Conservation (phyloP, 2,113 vertebrate species). For the Puntigrus tetrazona region DNA sequence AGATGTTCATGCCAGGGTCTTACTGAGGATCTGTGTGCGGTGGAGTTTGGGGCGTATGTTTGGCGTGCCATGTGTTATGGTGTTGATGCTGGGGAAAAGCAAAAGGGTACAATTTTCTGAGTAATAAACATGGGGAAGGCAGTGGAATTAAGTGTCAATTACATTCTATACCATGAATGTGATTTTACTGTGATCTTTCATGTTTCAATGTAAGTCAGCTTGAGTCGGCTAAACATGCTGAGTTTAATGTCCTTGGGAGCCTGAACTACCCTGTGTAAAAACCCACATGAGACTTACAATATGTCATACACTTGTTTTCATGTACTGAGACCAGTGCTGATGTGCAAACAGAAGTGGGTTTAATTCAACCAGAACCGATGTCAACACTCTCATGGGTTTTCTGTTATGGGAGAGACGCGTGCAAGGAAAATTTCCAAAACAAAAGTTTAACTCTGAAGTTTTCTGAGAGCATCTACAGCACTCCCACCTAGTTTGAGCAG, state of each 20-base stretch:
- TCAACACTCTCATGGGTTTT: background rate
- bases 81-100: background rate
- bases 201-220: background rate
- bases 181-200: background rate
- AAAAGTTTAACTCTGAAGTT: background rate
- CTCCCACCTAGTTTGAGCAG: background rate
- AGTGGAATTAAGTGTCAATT: background rate
- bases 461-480: background rate
- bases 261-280: background rate
- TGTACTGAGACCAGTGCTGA: background rate
- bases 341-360: background rate
- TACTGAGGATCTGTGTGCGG: slow-evolving; percentile 4
- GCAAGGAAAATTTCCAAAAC: background rate
- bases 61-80: background rate
- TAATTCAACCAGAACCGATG: background rate
- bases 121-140: background rate
- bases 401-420: background rate
- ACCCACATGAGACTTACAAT: background rate
- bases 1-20: slow-evolving; percentile 48
- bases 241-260: background rate
- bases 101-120: background rate
- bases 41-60: background rate
- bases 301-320: background rate
- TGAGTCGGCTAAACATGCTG: background rate
- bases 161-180: background rate